Evolutionary conservation across 2,113 vertebrate genomes (phyloP), one percentile per base, ranked within the genome.

Genomic region (Bungarus multicinctus): DNA sequence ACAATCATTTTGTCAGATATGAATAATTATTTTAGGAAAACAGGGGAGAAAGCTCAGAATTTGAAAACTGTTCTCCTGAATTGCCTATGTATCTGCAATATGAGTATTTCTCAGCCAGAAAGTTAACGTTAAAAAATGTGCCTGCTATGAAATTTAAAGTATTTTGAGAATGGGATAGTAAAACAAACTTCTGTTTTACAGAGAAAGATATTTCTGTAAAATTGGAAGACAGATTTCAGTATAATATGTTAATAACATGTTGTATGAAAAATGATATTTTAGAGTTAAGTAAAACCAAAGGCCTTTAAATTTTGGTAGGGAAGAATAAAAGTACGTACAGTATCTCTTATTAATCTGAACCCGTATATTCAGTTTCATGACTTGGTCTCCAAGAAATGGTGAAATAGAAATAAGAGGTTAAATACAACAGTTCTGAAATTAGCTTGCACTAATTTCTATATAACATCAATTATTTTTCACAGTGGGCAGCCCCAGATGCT

Each of bases 61-160:
- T 22, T n/a, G 54, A 87, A 91, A 91, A n/a, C 64, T 69, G 10
- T 55, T 91, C 30, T 87, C 58, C 18, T 58, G 81, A 86, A 81
- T 16, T 91, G 20, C 34, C 11, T 52, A 50, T 39, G 5, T 64
- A 64, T 92, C 86, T 92, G 57, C 45, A 88, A 18, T 54, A 7
- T 52, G 52, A 0, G 11, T 89, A 0, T 85, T 92, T 94, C 55
- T 27, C 27, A 39, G 18, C 18, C 0, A 1, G 27, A 45, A 22
- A 58, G 45, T 69, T 89, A 85, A 47, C 39, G 22, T 43, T 57
- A 45, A 45, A 57, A 87, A 23, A 74, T 25, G 3, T 2, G 0
- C 22, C 91, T 88, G 16, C 39, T 74, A 39, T 39, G 69, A 74
- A 74, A 74, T 34, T 14, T 18, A 34, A 74, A 74, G 14, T 74